These are phyloP conservation scores for Gambusia yucatana DNA, from an alignment of 2,797 vertebrate species.

Conservation along the genomic window DNA sequence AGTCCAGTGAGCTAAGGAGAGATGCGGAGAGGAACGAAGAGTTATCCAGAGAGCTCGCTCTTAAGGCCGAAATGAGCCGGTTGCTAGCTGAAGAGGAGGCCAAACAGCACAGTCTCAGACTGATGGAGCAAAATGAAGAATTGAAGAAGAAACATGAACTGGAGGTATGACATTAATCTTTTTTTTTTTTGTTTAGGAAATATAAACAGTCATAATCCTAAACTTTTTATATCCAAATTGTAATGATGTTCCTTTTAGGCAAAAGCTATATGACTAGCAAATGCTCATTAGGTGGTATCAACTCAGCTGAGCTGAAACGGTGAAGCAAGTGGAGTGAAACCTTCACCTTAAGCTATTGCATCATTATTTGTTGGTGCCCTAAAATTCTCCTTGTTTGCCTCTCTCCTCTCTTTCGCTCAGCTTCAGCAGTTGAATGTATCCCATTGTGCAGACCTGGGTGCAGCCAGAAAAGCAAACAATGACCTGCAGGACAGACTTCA, in stretches of 20 bases:
- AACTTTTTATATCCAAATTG: slow-evolving; percentile 24
- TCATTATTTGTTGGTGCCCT: slow-evolving; percentile 25
- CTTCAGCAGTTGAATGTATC: slow-evolving; percentile 63
- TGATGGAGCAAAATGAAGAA: slow-evolving; percentile 63
- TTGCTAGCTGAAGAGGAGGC: slow-evolving; percentile 59
- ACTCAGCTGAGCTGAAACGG: slow-evolving; percentile 12
- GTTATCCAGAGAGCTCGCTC: slow-evolving; percentile 56
- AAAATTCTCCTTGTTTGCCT: slow-evolving; percentile 23
- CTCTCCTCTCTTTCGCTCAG: slow-evolving; percentile 45
- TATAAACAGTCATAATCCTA: slow-evolving; percentile 14
- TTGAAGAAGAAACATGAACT: slow-evolving; percentile 56
- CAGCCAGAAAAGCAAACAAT: slow-evolving; percentile 43
- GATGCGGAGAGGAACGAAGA: slow-evolving; percentile 56
- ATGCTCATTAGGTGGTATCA: slow-evolving; percentile 10
- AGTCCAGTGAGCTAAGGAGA: slow-evolving; percentile 64
- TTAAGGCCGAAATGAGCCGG: slow-evolving; percentile 60
- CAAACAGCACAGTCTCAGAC: slow-evolving; percentile 51
- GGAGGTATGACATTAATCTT: slow-evolving; percentile 53
- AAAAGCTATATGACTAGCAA: not conserved
- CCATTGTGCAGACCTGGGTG: slow-evolving; percentile 58
- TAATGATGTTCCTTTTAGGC: slow-evolving; percentile 5
- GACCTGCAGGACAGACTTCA: slow-evolving; percentile 71
- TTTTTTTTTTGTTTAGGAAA: slow-evolving; percentile 3
- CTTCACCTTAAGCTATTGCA: slow-evolving; percentile 4
- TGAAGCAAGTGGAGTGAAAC: slow-evolving; percentile 16